Base-by-base conservation (phyloP, 2,797 vertebrate genomes). In the Dromococcyx pavoninus region DNA sequence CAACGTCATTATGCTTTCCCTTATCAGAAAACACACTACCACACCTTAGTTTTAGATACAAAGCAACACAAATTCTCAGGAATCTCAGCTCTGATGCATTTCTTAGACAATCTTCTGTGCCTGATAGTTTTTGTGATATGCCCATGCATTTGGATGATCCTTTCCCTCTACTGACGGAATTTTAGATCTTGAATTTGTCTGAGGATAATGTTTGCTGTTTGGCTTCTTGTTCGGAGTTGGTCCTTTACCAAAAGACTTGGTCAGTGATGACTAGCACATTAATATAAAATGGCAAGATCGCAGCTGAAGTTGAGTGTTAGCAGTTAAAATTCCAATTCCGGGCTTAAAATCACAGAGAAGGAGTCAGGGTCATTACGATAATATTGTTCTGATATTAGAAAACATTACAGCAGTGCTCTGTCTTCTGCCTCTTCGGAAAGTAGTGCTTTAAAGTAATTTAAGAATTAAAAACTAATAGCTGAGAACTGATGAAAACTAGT, bases 391-490 rank as follows among this genome's bases (percentile, higher is more conserved):
- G 7, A 3, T 48, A 5, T 82, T 89, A 73, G 48, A 89, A 96
- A 96, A 71, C n/a, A 84, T 84, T 81, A 56, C 30, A 88, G 39
- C 53, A 60, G 35, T 60, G 32, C 28, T 78, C 37, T 78, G 35
- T 86, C 41, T 79, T 70, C 32, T 11, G 3, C 16, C 62, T 93
- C 39, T 88, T 57, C 51, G 76, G 75, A 87, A 79, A 93, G 62
- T 21, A 70, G 35, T 85, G 27, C 33, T 73, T 88, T 57, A 65
- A 80, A 80, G 32, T 78, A 43, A 76, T 96, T 88, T 70, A 79
- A 71, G 57, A 89, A 86, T 91, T 88, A 80, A 86, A 91, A 91
- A 21, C 69, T 85, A 69, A 14, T 80, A 77, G 61, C 50, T n/a
- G 11, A 83, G 17, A 69, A 53, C 18, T 43, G 56, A 39, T 37